Evolutionary conservation across 2,888 invertebrate genomes (phyloP).

Genomic region (Heteropelma amictum): DNA sequence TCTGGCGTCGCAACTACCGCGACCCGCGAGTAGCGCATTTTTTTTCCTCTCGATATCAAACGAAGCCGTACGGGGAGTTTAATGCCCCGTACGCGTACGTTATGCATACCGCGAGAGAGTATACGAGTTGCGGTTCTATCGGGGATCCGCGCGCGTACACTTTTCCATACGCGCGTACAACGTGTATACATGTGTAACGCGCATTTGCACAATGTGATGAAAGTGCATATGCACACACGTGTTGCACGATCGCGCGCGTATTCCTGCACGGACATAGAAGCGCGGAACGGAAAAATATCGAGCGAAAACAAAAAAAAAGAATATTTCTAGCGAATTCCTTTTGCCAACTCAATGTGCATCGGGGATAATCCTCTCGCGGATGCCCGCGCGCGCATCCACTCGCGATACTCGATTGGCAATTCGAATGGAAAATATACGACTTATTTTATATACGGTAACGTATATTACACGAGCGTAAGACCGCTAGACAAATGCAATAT

Average conservation of each 20-base stretch:
- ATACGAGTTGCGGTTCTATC: conserved; percentile 19
- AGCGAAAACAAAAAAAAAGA: neutral
- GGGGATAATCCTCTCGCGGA: conserved; percentile 36
- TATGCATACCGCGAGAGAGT: conserved; percentile 46
- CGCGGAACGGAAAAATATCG: neutral
- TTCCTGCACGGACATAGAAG: neutral
- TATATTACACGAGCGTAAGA: conserved; percentile 24
- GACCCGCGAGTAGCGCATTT: conserved; percentile 27
- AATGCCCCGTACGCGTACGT: conserved; percentile 62
- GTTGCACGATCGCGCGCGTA: neutral
- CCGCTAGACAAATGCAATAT: conserved; percentile 40
- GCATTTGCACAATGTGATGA: conserved; percentile 17
- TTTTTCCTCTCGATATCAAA: conserved; percentile 40
- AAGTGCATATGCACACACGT: conserved; percentile 3
- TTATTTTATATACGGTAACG: conserved; percentile 42
- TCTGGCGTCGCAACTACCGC: conserved; percentile 56
- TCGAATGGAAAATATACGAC: conserved; percentile 48
- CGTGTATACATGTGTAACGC: conserved; percentile 20
- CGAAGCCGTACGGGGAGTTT: conserved; percentile 61
- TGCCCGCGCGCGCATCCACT: conserved; percentile 39
- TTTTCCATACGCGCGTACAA: too few relatives aligned
- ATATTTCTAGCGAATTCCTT: conserved; percentile 48
- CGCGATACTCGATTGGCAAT: conserved; percentile 52
- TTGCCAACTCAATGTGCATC: conserved; percentile 39
- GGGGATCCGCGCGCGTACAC: too few relatives aligned